Conservation (phyloP, 2,113 vertebrate genomes). For the Lepidothrix coronata region DNA sequence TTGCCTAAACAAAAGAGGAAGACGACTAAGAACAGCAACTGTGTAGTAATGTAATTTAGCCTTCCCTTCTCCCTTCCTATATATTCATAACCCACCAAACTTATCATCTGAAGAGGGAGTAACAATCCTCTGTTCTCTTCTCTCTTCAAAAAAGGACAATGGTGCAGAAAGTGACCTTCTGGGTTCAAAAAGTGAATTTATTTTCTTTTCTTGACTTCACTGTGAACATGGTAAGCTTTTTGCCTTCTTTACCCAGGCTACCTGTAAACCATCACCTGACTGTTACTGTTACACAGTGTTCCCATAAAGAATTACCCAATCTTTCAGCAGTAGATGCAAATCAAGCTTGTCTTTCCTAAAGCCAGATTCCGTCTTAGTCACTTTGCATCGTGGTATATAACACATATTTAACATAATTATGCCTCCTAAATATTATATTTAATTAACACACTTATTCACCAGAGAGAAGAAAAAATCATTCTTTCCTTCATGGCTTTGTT, state of each 20-base stretch:
- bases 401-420: neutral
- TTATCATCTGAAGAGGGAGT: neutral
- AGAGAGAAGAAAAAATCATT: neutral
- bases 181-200: neutral
- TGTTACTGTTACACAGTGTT: neutral
- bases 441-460: neutral
- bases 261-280: neutral
- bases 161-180: neutral
- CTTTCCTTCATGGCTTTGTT: neutral
- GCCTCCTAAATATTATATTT: neutral
- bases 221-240: neutral
- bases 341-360: neutral
- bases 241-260: neutral
- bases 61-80: neutral
- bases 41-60: neutral
- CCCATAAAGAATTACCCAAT: neutral
- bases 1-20: neutral
- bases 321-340: neutral
- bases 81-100: neutral
- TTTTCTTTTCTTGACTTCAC: neutral
- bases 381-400: neutral
- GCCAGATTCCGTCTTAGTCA: neutral
- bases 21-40: neutral
- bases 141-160: neutral
- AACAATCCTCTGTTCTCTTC: neutral